phyloP scores from a whole-genome alignment of 2,113 vertebrate genomes.

The Oceanodroma tethys region DNA sequence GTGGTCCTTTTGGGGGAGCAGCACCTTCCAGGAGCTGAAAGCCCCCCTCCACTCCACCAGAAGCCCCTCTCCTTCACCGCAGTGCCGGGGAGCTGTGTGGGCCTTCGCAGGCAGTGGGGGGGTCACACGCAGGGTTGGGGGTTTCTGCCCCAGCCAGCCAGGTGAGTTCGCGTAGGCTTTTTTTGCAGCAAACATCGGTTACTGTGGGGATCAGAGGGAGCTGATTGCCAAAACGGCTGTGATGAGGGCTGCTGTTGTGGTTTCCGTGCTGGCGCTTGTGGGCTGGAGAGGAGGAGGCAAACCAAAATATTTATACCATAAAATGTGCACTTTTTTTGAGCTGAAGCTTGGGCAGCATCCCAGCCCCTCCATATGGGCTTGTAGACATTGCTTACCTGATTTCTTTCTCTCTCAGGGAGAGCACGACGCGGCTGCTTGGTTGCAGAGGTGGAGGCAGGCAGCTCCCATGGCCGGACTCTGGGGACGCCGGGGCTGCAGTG shows the following conservation, averaged over 20 bases:
- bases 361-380: slow-evolving; percentile 26
- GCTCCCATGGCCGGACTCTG: fast-evolving
- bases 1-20: background rate
- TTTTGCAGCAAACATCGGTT: background rate
- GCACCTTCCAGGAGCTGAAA: background rate
- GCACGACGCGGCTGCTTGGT: background rate
- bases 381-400: slow-evolving; percentile 9
- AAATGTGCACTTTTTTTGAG: slow-evolving; percentile 31
- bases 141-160: background rate
- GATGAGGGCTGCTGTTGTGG: slow-evolving; percentile 28
- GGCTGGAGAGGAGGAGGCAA: slow-evolving; percentile 39
- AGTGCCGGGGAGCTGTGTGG: fast-evolving
- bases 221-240: background rate
- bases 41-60: background rate
- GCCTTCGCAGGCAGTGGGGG: background rate
- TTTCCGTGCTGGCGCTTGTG: background rate
- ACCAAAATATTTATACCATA: slow-evolving; percentile 55
- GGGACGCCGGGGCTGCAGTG: fast-evolving
- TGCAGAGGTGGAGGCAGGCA: background rate
- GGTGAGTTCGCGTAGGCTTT: background rate
- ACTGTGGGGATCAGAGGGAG: background rate
- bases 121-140: too few relatives aligned
- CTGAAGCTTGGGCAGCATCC: slow-evolving; percentile 51
- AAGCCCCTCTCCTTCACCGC: background rate
- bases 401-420: background rate